These are phyloP conservation scores for Allophyes oxyacanthae DNA, from an alignment of 2,888 invertebrate species.

Conservation along the genomic window DNA sequence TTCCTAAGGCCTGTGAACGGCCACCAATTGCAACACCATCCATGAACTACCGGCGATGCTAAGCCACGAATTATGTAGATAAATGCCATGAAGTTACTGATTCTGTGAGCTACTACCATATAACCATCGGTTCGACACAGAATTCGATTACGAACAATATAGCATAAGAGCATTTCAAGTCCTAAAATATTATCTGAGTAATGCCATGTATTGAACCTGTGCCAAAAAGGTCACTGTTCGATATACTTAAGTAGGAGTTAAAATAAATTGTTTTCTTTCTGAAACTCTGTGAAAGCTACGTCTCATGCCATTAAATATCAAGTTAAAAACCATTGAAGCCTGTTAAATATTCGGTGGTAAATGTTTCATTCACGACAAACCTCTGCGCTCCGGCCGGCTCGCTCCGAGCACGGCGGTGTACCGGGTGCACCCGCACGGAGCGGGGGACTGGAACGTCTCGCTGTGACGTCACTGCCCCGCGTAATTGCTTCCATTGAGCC, in stretches of 20 bases:
- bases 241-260: not conserved
- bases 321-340: conserved; percentile 10
- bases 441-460: conserved; percentile 57
- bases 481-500: conserved; percentile 79
- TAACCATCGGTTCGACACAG: conserved; percentile 1
- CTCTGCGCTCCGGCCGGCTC: conserved; percentile 8
- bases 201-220: conserved; percentile 26
- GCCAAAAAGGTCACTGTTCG: conserved; percentile 44
- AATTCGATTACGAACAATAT: conserved; percentile 1
- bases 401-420: conserved; percentile 13
- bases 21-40: conserved; percentile 8
- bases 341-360: conserved; percentile 19
- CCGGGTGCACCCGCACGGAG: conserved; percentile 62
- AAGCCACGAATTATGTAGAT: not conserved
- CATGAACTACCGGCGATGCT: not conserved
- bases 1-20: conserved; percentile 16
- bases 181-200: conserved; percentile 12
- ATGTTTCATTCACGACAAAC: conserved; percentile 41
- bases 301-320: not conserved
- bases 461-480: conserved; percentile 79
- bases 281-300: not conserved
- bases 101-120: not conserved
- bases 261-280: not conserved
- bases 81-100: not conserved
- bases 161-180: not conserved